Evolutionary conservation across 2,797 vertebrate genomes (phyloP).

Genomic region (Prunella strophiata): DNA sequence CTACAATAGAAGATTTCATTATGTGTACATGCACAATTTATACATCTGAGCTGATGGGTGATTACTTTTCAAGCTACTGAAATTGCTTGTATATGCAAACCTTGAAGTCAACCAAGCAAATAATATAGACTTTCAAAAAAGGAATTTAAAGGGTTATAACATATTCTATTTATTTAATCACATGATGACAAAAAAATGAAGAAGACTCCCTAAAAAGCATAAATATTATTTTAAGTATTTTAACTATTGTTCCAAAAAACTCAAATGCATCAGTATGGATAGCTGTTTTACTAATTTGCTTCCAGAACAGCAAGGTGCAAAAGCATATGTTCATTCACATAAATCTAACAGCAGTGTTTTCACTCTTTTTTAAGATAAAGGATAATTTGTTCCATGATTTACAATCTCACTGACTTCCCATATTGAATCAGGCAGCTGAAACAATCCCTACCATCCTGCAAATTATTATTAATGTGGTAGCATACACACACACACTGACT

Average conservation of each 20-base stretch:
- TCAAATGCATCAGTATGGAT: not conserved
- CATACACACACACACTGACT: not conserved
- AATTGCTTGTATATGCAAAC: not conserved
- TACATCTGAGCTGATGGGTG: not conserved
- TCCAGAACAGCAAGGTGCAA: slow-evolving; percentile 10
- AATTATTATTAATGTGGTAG: slow-evolving; percentile 2
- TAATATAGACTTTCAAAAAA: not conserved
- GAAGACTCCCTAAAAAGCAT: not conserved
- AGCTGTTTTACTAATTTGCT: not conserved
- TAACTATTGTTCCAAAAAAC: not conserved
- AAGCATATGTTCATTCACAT: not conserved
- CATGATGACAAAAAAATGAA: not conserved
- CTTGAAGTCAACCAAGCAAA: not conserved
- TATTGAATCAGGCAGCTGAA: slow-evolving; percentile 24
- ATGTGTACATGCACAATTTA: not conserved
- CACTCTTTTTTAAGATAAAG: slow-evolving; percentile 36
- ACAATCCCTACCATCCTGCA: not conserved
- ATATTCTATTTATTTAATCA: not conserved
- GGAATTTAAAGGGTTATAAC: not conserved
- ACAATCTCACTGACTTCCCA: not conserved
- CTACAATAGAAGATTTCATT: not conserved
- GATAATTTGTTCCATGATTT: slow-evolving; percentile 33
- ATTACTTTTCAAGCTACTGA: not conserved
- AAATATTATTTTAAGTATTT: not conserved
- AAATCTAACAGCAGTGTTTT: slow-evolving; percentile 13